Evolutionary conservation across 2,888 invertebrate species (phyloP).

Genomic region (Silvanus unidentatus): DNA sequence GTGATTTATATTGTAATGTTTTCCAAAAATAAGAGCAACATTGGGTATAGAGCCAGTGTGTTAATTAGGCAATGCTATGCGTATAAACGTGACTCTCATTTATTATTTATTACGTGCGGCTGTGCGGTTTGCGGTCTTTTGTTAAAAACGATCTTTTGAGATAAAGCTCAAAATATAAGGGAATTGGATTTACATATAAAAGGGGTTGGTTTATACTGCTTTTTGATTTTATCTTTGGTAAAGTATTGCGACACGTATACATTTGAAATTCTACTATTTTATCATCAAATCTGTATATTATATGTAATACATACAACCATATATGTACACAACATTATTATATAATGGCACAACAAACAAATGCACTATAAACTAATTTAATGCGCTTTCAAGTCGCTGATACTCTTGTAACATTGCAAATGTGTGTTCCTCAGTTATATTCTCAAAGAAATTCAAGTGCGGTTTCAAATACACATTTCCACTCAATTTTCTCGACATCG

Average conservation of each 20-base stretch:
- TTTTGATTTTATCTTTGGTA: slow-evolving; percentile 22
- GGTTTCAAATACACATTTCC: no score
- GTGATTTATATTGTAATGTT: slow-evolving; percentile 2
- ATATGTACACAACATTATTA: not conserved
- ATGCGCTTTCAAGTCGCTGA: no score
- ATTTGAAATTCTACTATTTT: slow-evolving; percentile 16
- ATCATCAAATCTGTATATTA: slow-evolving; percentile 7
- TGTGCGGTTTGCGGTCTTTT: slow-evolving; percentile 19
- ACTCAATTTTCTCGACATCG: no score
- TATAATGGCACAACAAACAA: no score
- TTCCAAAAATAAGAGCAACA: not conserved
- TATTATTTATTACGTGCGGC: slow-evolving; percentile 19
- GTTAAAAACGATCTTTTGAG: slow-evolving; percentile 19
- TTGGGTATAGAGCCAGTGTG: not conserved
- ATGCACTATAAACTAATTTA: no score
- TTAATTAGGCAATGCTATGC: slow-evolving; percentile 5
- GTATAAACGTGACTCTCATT: slow-evolving; percentile 9
- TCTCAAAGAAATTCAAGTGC: no score
- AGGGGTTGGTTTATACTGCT: slow-evolving; percentile 18
- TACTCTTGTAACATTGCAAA: no score
- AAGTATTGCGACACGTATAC: slow-evolving; percentile 20
- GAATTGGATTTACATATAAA: slow-evolving; percentile 25
- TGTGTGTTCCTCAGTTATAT: no score
- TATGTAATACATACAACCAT: not conserved
- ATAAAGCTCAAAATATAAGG: slow-evolving; percentile 21